Conservation (phyloP, 2,797 vertebrate genomes). For the Tangara arthus region DNA sequence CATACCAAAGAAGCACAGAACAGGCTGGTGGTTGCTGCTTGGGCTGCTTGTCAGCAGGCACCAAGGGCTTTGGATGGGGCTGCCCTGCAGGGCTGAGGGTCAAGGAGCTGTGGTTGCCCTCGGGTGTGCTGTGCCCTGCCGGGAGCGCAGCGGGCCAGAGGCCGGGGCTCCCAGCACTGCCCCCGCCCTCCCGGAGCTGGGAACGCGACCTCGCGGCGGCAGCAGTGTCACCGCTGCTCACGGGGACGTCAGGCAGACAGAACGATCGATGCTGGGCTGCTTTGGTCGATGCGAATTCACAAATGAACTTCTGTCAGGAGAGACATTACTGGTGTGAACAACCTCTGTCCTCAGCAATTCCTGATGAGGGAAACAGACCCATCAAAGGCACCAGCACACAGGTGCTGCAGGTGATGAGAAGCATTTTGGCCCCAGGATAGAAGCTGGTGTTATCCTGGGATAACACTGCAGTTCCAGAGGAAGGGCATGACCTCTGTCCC, state of each 20-base stretch:
- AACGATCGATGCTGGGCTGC: not conserved
- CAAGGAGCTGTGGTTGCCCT: accelerated
- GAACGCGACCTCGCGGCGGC: accelerated
- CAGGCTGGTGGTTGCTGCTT: not conserved
- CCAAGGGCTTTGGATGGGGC: not conserved
- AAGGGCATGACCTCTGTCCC: not conserved
- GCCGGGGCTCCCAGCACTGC: accelerated
- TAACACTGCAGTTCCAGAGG: not conserved
- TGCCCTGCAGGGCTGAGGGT: not conserved
- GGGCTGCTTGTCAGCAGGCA: not conserved
- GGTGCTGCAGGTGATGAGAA: not conserved
- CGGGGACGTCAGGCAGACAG: not conserved
- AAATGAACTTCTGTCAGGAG: not conserved
- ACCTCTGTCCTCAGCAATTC: not conserved
- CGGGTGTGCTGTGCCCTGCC: accelerated
- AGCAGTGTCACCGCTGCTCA: not conserved
- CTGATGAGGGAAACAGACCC: not conserved
- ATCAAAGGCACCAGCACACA: not conserved
- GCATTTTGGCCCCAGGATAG: not conserved
- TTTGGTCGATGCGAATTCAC: not conserved
- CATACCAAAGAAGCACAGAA: not conserved
- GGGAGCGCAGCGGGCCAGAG: not conserved
- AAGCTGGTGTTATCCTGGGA: not conserved
- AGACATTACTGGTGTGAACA: not conserved
- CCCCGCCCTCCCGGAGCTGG: not conserved